These are phyloP conservation scores for Chromis chromis DNA, from an alignment of 2,797 vertebrate species.

Conservation along the genomic window DNA sequence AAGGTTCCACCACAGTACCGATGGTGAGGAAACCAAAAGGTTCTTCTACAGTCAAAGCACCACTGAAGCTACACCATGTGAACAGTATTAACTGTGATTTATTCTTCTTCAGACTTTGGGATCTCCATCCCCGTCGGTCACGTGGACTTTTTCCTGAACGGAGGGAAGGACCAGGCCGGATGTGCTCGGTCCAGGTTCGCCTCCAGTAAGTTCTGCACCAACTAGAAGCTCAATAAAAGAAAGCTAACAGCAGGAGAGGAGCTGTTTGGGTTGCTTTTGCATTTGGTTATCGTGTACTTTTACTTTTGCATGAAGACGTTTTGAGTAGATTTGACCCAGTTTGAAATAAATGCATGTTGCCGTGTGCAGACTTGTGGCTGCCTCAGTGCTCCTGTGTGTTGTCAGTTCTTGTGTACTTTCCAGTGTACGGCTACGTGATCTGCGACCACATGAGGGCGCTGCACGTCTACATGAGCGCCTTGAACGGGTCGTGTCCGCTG, in stretches of 20 bases:
- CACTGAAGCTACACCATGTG: no score
- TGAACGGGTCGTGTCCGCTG: conserved; percentile 86
- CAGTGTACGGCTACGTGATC: conserved; percentile 92
- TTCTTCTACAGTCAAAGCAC: no score
- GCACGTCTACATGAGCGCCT: conserved; percentile 90
- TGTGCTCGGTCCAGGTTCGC: conserved; percentile 83
- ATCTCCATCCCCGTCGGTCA: conserved; percentile 96
- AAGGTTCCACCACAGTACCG: no score
- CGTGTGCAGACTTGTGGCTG: conserved; percentile 1
- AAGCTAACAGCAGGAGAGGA: not conserved
- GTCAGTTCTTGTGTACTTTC: conserved; percentile 77
- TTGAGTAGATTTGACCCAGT: no score
- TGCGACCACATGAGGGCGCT: conserved; percentile 98
- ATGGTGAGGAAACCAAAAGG: no score
- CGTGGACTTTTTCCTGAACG: conserved; percentile 94
- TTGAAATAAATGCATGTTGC: not conserved
- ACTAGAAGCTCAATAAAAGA: not conserved
- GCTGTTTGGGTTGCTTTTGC: not conserved
- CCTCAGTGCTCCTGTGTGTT: conserved; percentile 57
- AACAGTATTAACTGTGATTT: not conserved
- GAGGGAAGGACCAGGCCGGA: conserved; percentile 94
- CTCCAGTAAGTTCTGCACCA: conserved; percentile 74
- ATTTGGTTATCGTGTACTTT: no score
- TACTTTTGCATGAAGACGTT: no score
- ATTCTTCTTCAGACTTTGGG: conserved; percentile 87